Evolutionary conservation across 2,888 invertebrate genomes (phyloP), one percentile per base, ranked within the genome.

Genomic region (Volucella inanis): DNA sequence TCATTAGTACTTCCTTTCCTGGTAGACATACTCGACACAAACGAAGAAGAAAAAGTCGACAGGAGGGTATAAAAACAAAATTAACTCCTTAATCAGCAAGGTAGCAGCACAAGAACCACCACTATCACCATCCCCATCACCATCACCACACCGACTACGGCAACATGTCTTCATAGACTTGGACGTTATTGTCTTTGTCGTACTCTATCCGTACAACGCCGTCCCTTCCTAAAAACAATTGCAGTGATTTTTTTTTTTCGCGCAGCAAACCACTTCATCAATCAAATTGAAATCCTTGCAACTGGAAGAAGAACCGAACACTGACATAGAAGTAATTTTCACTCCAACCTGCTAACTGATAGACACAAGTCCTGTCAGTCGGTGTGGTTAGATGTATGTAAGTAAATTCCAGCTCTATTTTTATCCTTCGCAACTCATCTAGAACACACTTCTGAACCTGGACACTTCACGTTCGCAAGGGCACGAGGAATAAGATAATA

Each of bases 211-310:
- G 31, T 31, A 31, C 31, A 31, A 31, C 31, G 31, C 6, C 31
- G 31, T 31, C 6, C 6, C 6, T 31, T 31, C 31, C 31, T 31
- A 31, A 4, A 31, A 31, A 31, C 18, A 45, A 61, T 45, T 61
- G 45, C 47, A 61, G 45, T 31, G 31, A 61, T 2, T 61, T 61
- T 38, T 43, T 43, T 61, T 38, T 43, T 43, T 61, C 61, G 18
- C 45, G 45, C 11, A 47, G 61, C 61, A 61, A 61, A 47, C 47
- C 61, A 61, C 61, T 61, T 61, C 61, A 45, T 61, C 61, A 61
- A 61, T 61, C 61, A 61, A 61, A 47, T 61, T 22, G 61, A 45
- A 61, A n/a, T 61, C 61, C 15, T 61, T 41, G 57, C 39, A 59
- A 59, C 15, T 59, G 39, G 31, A 31, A n/a, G 55, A n/a, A 15